Percentiles rank a stretch among this genome's conserved stretches.
phyloP scores from a whole-genome alignment of 92 coral and sea anemone species.

The Pocillopora grandis region DNA sequence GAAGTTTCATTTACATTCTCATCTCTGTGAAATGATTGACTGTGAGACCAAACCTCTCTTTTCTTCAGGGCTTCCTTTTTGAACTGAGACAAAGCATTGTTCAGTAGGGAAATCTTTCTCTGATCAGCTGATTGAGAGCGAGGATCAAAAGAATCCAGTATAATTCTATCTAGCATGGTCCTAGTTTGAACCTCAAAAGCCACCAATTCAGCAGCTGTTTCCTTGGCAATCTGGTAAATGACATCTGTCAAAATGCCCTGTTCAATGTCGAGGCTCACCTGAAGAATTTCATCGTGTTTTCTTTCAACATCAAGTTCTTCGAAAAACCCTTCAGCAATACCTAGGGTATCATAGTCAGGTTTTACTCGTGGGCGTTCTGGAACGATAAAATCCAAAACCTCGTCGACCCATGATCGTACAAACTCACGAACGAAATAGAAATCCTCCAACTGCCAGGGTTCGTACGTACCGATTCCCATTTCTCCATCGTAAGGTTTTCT shows the following conservation, averaged over 20 bases:
- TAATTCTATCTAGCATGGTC: conserved; percentile 39
- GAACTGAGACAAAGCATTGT: conserved; percentile 56
- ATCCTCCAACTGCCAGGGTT: conserved; percentile 86
- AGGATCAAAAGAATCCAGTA: conserved; percentile 48
- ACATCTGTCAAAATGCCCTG: conserved; percentile 58
- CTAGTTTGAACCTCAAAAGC: conserved; percentile 55
- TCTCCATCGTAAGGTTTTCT: conserved; percentile 74
- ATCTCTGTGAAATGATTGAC: conserved; percentile 49
- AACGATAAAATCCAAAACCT: conserved; percentile 63
- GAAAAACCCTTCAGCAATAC: conserved; percentile 47
- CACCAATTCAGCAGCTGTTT: conserved; percentile 49
- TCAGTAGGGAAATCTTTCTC: conserved; percentile 45
- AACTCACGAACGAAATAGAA: conserved; percentile 80
- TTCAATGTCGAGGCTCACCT: conserved; percentile 39
- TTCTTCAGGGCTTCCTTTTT: conserved; percentile 63
- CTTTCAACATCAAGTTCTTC: conserved; percentile 64
- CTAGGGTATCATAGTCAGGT: conserved; percentile 19
- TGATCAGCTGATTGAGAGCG: conserved; percentile 4
- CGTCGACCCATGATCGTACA: conserved; percentile 73
- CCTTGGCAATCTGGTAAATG: conserved; percentile 36
- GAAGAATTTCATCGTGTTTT: conserved; percentile 24
- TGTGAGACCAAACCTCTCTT: conserved; percentile 62
- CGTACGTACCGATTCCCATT: conserved; percentile 78
- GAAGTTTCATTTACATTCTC: conserved; percentile 32
- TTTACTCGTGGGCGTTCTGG: conserved; percentile 43